Percentiles rank a stretch among this genome's conserved stretches.
phyloP scores from a whole-genome alignment of 2,797 vertebrate genomes.

The Leptodactylus fallax region DNA sequence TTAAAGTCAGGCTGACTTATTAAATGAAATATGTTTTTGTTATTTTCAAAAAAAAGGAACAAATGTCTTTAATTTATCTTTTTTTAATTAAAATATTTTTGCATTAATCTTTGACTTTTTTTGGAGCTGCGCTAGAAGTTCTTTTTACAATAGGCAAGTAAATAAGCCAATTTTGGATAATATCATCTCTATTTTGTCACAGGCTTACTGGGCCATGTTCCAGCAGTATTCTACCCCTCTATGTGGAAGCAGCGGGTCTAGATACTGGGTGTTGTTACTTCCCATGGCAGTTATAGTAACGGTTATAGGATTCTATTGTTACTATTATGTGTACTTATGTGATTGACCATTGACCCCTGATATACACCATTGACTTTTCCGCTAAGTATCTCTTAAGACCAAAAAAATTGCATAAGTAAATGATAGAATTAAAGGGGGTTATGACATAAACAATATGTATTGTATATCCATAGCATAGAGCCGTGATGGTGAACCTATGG shows the following conservation, averaged over 20 bases:
- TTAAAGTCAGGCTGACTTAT: background rate
- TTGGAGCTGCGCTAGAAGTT: background rate
- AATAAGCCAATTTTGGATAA: background rate
- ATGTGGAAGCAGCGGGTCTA: background rate
- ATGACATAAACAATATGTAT: too few species aligned
- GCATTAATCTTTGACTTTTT: background rate
- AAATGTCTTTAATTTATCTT: slow-evolving; percentile 6
- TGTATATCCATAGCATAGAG: too few species aligned
- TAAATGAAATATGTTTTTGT: slow-evolving; percentile 3
- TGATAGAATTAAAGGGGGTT: too few species aligned
- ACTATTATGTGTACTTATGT: background rate
- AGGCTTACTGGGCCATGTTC: background rate
- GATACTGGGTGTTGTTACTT: background rate
- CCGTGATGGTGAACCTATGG: too few species aligned
- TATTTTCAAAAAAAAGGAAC: background rate
- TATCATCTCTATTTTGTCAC: background rate
- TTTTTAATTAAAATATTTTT: slow-evolving; percentile 22
- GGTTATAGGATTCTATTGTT: background rate
- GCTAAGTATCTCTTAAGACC: too few species aligned
- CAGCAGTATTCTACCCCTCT: background rate
- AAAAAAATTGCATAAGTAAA: too few species aligned
- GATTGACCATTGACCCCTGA: too few species aligned
- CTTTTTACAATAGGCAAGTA: background rate
- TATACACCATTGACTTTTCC: too few species aligned
- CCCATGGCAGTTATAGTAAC: background rate